These are phyloP conservation scores for Clarias magur DNA, from an alignment of 2,113 vertebrate genomes.

Conservation along the genomic window DNA sequence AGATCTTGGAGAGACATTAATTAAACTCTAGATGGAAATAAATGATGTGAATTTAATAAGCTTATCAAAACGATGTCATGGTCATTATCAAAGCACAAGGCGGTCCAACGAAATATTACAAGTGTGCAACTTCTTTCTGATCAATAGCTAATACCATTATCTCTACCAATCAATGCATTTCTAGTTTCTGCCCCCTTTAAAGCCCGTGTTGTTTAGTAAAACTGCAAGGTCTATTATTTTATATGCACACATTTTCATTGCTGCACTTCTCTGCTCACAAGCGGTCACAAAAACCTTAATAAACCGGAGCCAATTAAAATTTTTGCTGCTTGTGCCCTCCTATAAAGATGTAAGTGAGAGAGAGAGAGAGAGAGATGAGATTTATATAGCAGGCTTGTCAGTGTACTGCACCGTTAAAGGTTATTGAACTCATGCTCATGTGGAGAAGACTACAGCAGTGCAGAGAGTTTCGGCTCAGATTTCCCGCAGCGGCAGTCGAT, in stretches of 20 bases:
- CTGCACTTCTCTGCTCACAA: neutral
- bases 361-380: neutral
- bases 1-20: too few species aligned
- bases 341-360: neutral
- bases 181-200: neutral
- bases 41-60: too few species aligned
- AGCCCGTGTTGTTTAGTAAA: neutral
- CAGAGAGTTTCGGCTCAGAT: slow-evolving; percentile 5
- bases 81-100: too few species aligned
- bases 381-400: neutral
- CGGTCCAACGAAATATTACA: too few species aligned
- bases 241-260: too few species aligned
- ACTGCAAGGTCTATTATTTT: neutral
- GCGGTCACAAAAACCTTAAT: neutral
- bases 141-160: neutral
- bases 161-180: neutral
- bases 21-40: too few species aligned
- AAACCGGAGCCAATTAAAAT: neutral
- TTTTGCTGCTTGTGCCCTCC: neutral
- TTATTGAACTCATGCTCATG: slow-evolving; percentile 17
- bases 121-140: neutral
- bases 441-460: slow-evolving; percentile 9
- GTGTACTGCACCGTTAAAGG: slow-evolving; percentile 15
- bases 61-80: too few species aligned
- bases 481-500: slow-evolving; percentile 8